Conservation (phyloP, 2,797 vertebrate species). For the Pitangus sulphuratus region DNA sequence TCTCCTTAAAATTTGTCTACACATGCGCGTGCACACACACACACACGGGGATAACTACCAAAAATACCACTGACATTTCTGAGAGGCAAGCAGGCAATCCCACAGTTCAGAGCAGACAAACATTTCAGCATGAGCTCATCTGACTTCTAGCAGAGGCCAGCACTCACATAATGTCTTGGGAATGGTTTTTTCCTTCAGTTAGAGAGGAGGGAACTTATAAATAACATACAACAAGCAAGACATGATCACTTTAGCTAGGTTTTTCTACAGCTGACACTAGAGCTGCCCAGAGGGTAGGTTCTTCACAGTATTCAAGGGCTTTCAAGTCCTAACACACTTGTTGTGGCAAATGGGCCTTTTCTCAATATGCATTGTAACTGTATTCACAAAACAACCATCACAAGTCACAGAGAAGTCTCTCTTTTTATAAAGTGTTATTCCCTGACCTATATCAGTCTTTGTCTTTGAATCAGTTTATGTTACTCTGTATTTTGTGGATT, state of each 20-base stretch:
- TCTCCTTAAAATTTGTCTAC: neutral
- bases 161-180: accelerated
- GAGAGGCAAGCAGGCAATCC: neutral
- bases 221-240: neutral
- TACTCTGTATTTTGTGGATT: conserved; percentile 74
- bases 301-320: conserved; percentile 9
- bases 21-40: neutral
- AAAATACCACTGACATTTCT: neutral
- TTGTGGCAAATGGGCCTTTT: neutral
- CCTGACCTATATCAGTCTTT: conserved; percentile 77
- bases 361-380: conserved; percentile 22
- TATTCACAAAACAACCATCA: conserved; percentile 46
- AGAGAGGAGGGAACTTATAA: neutral
- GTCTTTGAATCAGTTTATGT: conserved; percentile 78
- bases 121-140: neutral
- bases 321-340: neutral
- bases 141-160: neutral
- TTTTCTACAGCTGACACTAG: neutral
- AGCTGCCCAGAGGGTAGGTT: neutral
- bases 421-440: conserved; percentile 62
- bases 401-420: conserved; percentile 65
- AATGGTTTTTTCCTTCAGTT: neutral
- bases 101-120: neutral
- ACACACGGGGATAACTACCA: neutral
- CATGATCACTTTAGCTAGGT: neutral